Percentiles rank a stretch among this genome's conserved stretches.
Conservation (phyloP, 2,113 vertebrate genomes). For the Pleuronectes platessa region DNA sequence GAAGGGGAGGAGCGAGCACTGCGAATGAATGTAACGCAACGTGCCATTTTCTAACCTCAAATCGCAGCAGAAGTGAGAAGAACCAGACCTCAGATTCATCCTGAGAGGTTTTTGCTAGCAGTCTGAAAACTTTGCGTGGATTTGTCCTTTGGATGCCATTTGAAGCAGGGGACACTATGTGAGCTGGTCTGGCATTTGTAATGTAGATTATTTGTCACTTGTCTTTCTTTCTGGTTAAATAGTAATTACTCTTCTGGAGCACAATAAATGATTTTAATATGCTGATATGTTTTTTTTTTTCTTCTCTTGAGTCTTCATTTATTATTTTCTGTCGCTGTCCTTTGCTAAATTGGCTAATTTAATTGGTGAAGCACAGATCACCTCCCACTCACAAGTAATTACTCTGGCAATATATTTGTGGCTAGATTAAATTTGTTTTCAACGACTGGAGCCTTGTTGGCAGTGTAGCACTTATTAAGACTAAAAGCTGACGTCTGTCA, state of each 20-base stretch:
- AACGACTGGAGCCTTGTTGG: conserved; percentile 9
- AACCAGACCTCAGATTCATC: conserved; percentile 69
- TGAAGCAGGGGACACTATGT: conserved; percentile 68
- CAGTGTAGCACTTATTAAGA: conserved; percentile 6
- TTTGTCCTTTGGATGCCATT: conserved; percentile 68
- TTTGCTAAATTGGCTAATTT: conserved; percentile 43
- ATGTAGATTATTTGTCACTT: conserved; percentile 86
- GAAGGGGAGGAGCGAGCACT: conserved; percentile 52
- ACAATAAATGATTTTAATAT: conserved; percentile 88
- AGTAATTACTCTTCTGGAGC: conserved; percentile 87
- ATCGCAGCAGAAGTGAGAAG: conserved; percentile 65
- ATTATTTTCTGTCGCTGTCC: conserved; percentile 31
- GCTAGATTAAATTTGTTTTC: conserved; percentile 50
- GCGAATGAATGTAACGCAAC: conserved; percentile 82
- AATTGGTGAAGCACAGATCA: conserved; percentile 42
- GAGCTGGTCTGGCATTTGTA: conserved; percentile 82
- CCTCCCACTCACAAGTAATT: conserved; percentile 46
- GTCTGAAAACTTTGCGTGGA: conserved; percentile 62
- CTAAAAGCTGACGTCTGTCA: conserved; percentile 1
- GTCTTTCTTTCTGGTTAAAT: conserved; percentile 87
- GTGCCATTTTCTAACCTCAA: conserved; percentile 81
- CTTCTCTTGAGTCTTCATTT: conserved; percentile 56
- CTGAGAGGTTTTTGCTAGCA: conserved; percentile 61
- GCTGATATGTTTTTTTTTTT: conserved; percentile 63
- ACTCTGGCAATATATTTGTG: conserved; percentile 52